Evolutionary conservation across 92 coral and sea anemone species (phyloP).

Genomic region (Phenganax stokvisi): DNA sequence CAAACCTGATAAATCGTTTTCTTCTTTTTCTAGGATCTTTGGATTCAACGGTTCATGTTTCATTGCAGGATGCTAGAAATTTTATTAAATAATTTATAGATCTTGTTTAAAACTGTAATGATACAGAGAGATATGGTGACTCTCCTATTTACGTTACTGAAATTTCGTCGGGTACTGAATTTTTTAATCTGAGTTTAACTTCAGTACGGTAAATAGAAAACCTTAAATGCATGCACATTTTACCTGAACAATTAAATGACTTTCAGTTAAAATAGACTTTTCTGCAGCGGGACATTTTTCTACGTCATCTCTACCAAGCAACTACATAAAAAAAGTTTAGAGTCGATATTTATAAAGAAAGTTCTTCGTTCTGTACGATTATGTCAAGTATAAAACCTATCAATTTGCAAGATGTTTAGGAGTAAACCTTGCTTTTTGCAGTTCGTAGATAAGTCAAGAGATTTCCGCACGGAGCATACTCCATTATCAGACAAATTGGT

Average conservation of each 20-base stretch:
- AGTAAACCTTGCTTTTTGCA: slow-evolving; percentile 62
- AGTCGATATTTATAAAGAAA: background rate
- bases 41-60: background rate
- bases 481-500: slow-evolving; percentile 76
- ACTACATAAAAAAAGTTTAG: background rate
- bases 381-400: too few species aligned
- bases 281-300: background rate
- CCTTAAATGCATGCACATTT: background rate
- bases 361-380: background rate
- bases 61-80: background rate
- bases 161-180: too few species aligned
- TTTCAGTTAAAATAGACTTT: background rate
- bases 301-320: background rate
- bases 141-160: too few species aligned
- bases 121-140: too few species aligned
- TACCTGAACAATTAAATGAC: background rate
- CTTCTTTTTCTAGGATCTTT: background rate
- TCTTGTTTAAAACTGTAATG: too few species aligned
- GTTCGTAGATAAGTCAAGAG: slow-evolving; percentile 70
- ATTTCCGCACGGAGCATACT: slow-evolving; percentile 84
- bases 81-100: too few species aligned
- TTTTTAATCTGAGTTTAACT: too few species aligned
- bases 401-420: too few species aligned
- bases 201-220: too few species aligned
- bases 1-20: background rate